These are phyloP conservation scores for Synergus gifuensis DNA, from an alignment of 2,888 invertebrate species.

Conservation along the genomic window DNA sequence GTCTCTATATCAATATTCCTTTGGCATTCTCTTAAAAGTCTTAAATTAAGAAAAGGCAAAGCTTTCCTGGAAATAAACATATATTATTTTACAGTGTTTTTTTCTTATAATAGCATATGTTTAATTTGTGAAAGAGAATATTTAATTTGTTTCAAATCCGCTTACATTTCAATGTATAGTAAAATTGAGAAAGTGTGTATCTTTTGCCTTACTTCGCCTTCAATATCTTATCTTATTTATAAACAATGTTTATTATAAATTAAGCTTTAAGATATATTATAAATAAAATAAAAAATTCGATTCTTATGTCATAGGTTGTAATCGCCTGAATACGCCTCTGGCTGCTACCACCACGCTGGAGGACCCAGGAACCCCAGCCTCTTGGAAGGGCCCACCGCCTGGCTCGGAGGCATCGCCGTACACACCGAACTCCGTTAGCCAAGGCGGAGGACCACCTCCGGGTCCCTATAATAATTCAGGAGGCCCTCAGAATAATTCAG, in stretches of 20 bases:
- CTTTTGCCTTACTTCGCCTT: too few species aligned
- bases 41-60: too few species aligned
- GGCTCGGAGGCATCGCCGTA: constrained; percentile 84
- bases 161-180: too few species aligned
- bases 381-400: constrained; percentile 89
- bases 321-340: constrained; percentile 82
- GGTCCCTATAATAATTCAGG: constrained; percentile 79
- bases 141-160: too few species aligned
- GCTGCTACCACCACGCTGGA: constrained; percentile 84
- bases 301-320: constrained; percentile 83
- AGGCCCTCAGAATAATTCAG: constrained; percentile 75
- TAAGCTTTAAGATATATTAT: not conserved
- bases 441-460: constrained; percentile 78
- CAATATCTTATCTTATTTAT: too few species aligned
- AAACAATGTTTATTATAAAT: too few species aligned
- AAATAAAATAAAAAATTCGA: not conserved
- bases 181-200: too few species aligned
- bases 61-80: too few species aligned
- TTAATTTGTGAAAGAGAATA: too few species aligned
- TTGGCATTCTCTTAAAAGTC: too few species aligned
- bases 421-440: constrained; percentile 82
- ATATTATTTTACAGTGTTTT: too few species aligned
- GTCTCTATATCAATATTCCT: not conserved
- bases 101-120: too few species aligned
- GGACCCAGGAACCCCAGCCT: constrained; percentile 83